Conservation (phyloP, 2,888 invertebrate species). For the Craniophora ligustri region DNA sequence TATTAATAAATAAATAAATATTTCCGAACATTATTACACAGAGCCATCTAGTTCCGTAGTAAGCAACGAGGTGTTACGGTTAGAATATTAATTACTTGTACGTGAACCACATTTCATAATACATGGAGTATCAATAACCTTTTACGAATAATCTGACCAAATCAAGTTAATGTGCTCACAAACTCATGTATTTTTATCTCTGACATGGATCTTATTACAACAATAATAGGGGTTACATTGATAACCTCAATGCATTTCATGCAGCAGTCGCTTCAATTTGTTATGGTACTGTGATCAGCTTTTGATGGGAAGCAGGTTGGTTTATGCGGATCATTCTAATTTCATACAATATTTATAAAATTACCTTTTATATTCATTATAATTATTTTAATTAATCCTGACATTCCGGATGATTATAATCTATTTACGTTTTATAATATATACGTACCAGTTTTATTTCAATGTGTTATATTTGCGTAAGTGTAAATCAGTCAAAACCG, state of each 20-base stretch:
- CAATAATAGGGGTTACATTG: conserved; percentile 44
- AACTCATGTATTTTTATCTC: conserved; percentile 40
- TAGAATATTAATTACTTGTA: conserved; percentile 7
- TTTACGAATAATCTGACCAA: conserved; percentile 20
- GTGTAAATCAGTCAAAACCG: too few relatives aligned
- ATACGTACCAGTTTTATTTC: too few relatives aligned
- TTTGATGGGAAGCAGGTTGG: conserved; percentile 17
- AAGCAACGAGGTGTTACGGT: too few relatives aligned
- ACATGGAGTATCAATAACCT: conserved; percentile 22
- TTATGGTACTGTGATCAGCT: conserved; percentile 37
- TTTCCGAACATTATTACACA: too few relatives aligned
- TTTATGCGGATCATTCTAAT: neutral
- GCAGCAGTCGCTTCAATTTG: conserved; percentile 24
- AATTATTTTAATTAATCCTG: too few relatives aligned
- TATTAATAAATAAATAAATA: too few relatives aligned
- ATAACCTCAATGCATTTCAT: conserved; percentile 18
- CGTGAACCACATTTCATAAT: too few relatives aligned
- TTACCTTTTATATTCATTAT: too few relatives aligned
- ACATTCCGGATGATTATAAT: too few relatives aligned
- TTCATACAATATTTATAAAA: neutral
- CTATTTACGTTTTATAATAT: too few relatives aligned
- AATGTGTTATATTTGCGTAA: too few relatives aligned
- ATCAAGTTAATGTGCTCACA: conserved; percentile 6
- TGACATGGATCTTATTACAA: conserved; percentile 58
- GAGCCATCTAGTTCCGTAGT: too few relatives aligned